phyloP scores from a whole-genome alignment of 2,888 invertebrate species.

The Anthophora plumipes region DNA sequence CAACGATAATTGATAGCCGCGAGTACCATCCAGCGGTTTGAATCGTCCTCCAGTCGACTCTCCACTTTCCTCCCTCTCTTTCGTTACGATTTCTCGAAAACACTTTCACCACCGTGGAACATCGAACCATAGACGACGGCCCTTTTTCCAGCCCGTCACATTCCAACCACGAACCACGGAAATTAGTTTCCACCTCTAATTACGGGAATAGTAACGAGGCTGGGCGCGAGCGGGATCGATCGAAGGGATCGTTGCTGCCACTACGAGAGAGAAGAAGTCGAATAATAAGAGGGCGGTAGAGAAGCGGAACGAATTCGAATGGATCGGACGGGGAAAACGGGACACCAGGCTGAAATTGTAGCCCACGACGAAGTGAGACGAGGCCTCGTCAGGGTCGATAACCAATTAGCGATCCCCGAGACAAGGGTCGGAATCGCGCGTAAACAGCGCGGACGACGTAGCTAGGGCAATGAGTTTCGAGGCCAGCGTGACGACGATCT shows the following conservation, averaged over 20 bases:
- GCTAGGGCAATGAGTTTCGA: constrained; percentile 68
- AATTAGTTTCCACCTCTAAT: constrained; percentile 45
- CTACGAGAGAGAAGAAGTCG: constrained; percentile 21
- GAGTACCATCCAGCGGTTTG: not conserved
- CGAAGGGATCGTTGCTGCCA: constrained; percentile 3
- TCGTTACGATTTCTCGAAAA: not conserved
- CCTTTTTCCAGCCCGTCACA: not conserved
- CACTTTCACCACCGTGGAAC: not conserved
- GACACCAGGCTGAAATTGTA: constrained; percentile 56
- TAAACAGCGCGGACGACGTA: constrained; percentile 65
- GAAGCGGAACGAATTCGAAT: constrained; percentile 44
- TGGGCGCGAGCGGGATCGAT: constrained; percentile 24
- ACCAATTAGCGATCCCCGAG: constrained; percentile 70
- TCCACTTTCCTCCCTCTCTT: not conserved
- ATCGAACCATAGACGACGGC: too few relatives aligned
- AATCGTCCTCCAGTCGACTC: not conserved
- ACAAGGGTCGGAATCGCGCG: constrained; percentile 69
- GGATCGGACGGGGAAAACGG: constrained; percentile 11
- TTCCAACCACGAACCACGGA: constrained; percentile 40
- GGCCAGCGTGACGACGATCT: constrained; percentile 47
- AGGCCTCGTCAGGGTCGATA: constrained; percentile 58
- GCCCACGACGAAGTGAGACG: constrained; percentile 52
- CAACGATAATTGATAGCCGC: constrained; percentile 7
- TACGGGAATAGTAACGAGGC: constrained; percentile 37
- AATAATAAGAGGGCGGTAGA: constrained; percentile 50